A percentile compares a stretch with the other conserved stretches of the same genome.
phyloP scores from a whole-genome alignment of 2,888 invertebrate genomes.

The Yponomeuta evonymella region DNA sequence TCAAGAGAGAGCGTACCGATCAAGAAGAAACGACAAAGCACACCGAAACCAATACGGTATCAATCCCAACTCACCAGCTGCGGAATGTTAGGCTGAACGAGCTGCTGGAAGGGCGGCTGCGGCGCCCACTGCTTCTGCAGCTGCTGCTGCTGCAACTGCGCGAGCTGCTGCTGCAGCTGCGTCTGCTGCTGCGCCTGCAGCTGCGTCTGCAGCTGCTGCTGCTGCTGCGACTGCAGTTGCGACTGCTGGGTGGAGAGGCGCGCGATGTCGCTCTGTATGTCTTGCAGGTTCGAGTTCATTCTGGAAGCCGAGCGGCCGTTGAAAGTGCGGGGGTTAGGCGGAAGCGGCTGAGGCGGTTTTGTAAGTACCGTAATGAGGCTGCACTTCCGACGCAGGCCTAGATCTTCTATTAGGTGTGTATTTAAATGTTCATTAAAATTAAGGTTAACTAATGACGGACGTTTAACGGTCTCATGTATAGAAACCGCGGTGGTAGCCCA shows the following conservation, averaged over 20 bases:
- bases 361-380: too few species aligned
- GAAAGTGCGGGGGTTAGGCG: background rate
- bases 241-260: slow-evolving; percentile 89
- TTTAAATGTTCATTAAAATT: too few species aligned
- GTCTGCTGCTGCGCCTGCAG: slow-evolving; percentile 58
- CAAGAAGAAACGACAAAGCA: too few species aligned
- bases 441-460: too few species aligned
- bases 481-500: too few species aligned
- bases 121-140: slow-evolving; percentile 47
- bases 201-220: slow-evolving; percentile 55
- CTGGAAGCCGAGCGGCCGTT: slow-evolving; percentile 59
- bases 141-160: slow-evolving; percentile 67
- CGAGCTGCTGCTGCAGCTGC: slow-evolving; percentile 48
- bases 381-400: too few species aligned
- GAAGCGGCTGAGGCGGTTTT: background rate
- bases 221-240: slow-evolving; percentile 75
- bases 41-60: too few species aligned
- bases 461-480: too few species aligned
- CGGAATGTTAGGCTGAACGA: slow-evolving; percentile 66
- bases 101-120: slow-evolving; percentile 63
- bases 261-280: slow-evolving; percentile 96
- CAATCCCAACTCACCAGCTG: slow-evolving; percentile 58
- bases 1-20: too few species aligned
- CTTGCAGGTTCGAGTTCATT: slow-evolving; percentile 95
- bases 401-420: too few species aligned